Base-by-base conservation (phyloP, 2,888 invertebrate genomes). In the Synanthedon myopaeformis region DNA sequence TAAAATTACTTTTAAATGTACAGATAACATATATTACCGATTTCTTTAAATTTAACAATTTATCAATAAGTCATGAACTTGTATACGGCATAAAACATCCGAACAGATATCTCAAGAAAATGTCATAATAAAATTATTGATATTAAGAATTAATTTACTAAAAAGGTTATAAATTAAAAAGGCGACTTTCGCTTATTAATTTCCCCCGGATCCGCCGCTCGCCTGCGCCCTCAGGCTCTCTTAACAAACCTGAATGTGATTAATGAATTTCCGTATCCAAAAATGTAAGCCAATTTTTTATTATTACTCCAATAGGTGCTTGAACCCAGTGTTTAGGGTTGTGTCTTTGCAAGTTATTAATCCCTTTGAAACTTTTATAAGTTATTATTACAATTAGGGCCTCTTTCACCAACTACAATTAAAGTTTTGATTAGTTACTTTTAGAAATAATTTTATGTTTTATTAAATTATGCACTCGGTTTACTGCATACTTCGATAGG, bases 211-310 rank as follows among this genome's bases (percentile, higher is more conserved):
- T 67, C 69, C 58, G 59, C 42, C 49, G 51, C 35, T 49, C 50
- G 51, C 42, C 42, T 49, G 42, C 10, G 19, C 51, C 54, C 76
- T 63, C 66, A 57, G 74, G 78, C 75, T 63, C 59, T 65, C 61
- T 61, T 64, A 64, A 57, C 67, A 66, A 66, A 61, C 63, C 58
- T 51, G 61, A 65, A 60, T 65, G 74, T 80, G 79, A 80, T 79
- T 78, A 78, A 79, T 80, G 78, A 72, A 66, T 69, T 74, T 73
- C 69, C 64, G 66, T 69, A 70, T 67, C 62, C 69, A 66, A 72
- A 73, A 72, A 70, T 54, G 13, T 52, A 6, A 49, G 51, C 42
- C 41, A 28, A 51, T 54, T 53, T 51, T 19, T 51, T 51, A 12
- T 23, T 49, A 49, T 65, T 63, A 60, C 63, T 66, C 63, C 60